These are phyloP conservation scores for Drosophila infuscata DNA, from an alignment of 2,888 invertebrate species.

Conservation along the genomic window DNA sequence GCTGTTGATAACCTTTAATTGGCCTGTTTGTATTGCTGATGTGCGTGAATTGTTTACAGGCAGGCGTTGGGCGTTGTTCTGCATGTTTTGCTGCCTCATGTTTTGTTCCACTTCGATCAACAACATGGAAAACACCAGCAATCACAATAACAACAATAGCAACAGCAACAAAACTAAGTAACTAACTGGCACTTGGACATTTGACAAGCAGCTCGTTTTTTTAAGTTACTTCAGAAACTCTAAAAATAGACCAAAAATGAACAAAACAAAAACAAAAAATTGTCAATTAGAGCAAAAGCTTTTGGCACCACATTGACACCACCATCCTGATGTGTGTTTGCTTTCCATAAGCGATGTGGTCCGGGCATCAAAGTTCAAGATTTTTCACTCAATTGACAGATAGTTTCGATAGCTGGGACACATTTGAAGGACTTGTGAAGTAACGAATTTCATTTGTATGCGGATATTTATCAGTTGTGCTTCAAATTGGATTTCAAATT, in stretches of 20 bases:
- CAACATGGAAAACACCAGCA: slow-evolving; percentile 13
- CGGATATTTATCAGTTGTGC: slow-evolving; percentile 11
- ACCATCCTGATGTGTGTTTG: slow-evolving; percentile 5
- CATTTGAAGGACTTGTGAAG: slow-evolving; percentile 14
- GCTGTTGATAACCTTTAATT: slow-evolving; percentile 64
- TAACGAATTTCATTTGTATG: slow-evolving; percentile 7
- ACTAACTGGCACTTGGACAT: slow-evolving; percentile 64
- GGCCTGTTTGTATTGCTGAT: slow-evolving; percentile 60
- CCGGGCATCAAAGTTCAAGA: slow-evolving; percentile 53
- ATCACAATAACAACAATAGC: slow-evolving; percentile 17
- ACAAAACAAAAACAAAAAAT: slow-evolving; percentile 24
- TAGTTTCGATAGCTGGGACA: neutral
- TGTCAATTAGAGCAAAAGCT: slow-evolving; percentile 66
- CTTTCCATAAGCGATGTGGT: slow-evolving; percentile 61
- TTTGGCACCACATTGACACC: slow-evolving; percentile 5
- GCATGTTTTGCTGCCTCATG: slow-evolving; percentile 9
- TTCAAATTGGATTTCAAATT: neutral
- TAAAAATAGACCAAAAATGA: slow-evolving; percentile 25
- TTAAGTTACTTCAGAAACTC: slow-evolving; percentile 15
- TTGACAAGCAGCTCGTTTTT: slow-evolving; percentile 54
- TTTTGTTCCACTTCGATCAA: slow-evolving; percentile 16
- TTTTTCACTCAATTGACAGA: slow-evolving; percentile 23
- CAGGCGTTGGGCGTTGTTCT: slow-evolving; percentile 25
- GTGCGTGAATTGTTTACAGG: slow-evolving; percentile 62
- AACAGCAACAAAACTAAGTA: slow-evolving; percentile 15